Evolutionary conservation across 2,888 invertebrate genomes (phyloP).

Genomic region (Disparrhopalites patrizii): DNA sequence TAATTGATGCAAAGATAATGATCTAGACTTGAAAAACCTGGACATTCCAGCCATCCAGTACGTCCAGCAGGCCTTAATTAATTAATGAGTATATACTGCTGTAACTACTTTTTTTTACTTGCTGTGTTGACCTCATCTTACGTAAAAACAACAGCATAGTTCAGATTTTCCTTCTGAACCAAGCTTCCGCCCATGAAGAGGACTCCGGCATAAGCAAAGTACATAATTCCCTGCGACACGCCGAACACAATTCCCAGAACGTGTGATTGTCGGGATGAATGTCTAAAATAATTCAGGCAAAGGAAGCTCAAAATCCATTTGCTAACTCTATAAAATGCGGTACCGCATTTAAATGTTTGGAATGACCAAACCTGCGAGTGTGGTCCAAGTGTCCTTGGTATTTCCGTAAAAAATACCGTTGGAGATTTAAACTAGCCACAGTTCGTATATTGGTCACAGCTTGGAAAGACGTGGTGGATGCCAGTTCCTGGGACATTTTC

Average conservation of each 20-base stretch:
- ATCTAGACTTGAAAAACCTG: too few species aligned
- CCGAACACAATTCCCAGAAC: slow-evolving; percentile 51
- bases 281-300: not conserved
- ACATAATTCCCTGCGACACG: slow-evolving; percentile 51
- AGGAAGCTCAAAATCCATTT: too few species aligned
- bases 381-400: too few species aligned
- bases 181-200: slow-evolving; percentile 51
- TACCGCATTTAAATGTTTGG: too few species aligned
- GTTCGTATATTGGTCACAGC: slow-evolving; percentile 8
- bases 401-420: not conserved
- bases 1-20: too few species aligned
- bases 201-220: slow-evolving; percentile 51
- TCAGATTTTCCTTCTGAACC: slow-evolving; percentile 46
- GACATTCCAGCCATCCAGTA: too few species aligned
- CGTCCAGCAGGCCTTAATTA: too few species aligned
- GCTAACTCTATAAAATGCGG: too few species aligned
- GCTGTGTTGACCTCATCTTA: too few species aligned
- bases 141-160: slow-evolving; percentile 49
- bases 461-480: not conserved
- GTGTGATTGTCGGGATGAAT: slow-evolving; percentile 34
- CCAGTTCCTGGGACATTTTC: not conserved
- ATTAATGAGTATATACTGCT: too few species aligned
- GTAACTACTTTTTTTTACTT: too few species aligned
- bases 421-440: not conserved
- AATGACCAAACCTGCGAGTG: too few species aligned